These are phyloP conservation scores for Aphaenogaster floridana DNA, from an alignment of 1,140 invertebrate genomes.

Conservation along the genomic window DNA sequence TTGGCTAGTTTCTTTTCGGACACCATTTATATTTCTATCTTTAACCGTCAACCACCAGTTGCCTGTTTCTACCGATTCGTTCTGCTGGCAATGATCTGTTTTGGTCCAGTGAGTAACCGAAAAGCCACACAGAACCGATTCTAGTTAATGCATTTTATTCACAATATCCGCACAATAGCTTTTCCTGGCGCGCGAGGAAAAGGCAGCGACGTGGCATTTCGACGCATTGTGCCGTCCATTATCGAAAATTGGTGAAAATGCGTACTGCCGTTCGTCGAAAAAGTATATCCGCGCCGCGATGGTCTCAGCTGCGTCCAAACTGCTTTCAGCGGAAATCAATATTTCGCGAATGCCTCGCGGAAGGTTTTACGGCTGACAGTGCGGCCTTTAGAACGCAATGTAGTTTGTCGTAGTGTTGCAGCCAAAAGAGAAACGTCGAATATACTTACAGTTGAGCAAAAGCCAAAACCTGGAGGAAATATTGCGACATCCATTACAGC, in stretches of 20 bases:
- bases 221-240: conserved; percentile 57
- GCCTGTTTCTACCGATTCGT: conserved; percentile 27
- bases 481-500: conserved; percentile 24
- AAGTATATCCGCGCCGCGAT: conserved; percentile 55
- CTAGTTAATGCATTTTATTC: conserved; percentile 58
- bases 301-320: conserved; percentile 61
- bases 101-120: conserved; percentile 7
- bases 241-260: conserved; percentile 61
- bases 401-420: conserved; percentile 51
- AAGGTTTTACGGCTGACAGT: conserved; percentile 62
- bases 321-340: conserved; percentile 62
- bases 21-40: conserved; percentile 32
- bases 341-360: conserved; percentile 56
- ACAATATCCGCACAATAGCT: conserved; percentile 37
- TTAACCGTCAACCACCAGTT: conserved; percentile 70
- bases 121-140: conserved; percentile 53
- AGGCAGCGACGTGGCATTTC: conserved; percentile 36
- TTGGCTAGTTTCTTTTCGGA: background rate
- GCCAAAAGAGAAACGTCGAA: conserved; percentile 46
- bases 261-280: conserved; percentile 36
- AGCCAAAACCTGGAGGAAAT: conserved; percentile 20
- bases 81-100: conserved; percentile 48
- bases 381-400: conserved; percentile 54
- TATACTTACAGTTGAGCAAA: conserved; percentile 37
- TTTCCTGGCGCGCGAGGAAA: conserved; percentile 21